These are phyloP conservation scores for Iphiclides podalirius DNA, from an alignment of 2,888 invertebrate genomes.

Conservation along the genomic window DNA sequence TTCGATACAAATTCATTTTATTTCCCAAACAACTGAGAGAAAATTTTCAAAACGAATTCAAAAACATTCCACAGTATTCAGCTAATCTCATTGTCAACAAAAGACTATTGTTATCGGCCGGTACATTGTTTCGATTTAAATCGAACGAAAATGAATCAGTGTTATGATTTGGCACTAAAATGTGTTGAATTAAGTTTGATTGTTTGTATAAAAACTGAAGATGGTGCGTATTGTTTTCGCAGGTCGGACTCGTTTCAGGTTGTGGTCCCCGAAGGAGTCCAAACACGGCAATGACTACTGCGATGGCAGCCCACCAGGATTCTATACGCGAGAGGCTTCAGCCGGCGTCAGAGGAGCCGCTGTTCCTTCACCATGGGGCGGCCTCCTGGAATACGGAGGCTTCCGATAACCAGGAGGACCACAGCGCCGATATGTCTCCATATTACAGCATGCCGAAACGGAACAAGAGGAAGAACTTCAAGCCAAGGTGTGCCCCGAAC, in stretches of 20 bases:
- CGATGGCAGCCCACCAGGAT: conserved; percentile 79
- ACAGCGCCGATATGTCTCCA: conserved; percentile 62
- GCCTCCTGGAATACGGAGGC: conserved; percentile 75
- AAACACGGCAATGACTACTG: conserved; percentile 78
- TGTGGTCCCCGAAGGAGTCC: conserved; percentile 57
- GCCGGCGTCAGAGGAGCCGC: conserved; percentile 64
- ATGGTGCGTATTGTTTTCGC: conserved; percentile 37
- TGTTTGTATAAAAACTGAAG: conserved; percentile 57
- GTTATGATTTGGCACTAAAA: conserved; percentile 73
- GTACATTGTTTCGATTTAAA: conserved; percentile 75
- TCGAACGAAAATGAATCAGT: conserved; percentile 71
- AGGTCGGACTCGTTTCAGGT: conserved; percentile 68
- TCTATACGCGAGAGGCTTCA: conserved; percentile 76
- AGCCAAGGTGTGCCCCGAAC: conserved; percentile 85
- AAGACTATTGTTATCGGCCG: conserved; percentile 72
- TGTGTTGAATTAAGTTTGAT: conserved; percentile 71
- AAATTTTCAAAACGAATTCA: conserved; percentile 63
- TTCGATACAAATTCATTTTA: conserved; percentile 34
- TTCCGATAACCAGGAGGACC: conserved; percentile 62
- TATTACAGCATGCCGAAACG: conserved; percentile 81
- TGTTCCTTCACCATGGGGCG: conserved; percentile 73
- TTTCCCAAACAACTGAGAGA: conserved; percentile 70
- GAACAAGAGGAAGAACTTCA: conserved; percentile 89
- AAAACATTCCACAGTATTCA: conserved; percentile 75
- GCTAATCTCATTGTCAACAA: conserved; percentile 77